Conservation (phyloP, 2,113 vertebrate species). For the Heterocephalus glaber region DNA sequence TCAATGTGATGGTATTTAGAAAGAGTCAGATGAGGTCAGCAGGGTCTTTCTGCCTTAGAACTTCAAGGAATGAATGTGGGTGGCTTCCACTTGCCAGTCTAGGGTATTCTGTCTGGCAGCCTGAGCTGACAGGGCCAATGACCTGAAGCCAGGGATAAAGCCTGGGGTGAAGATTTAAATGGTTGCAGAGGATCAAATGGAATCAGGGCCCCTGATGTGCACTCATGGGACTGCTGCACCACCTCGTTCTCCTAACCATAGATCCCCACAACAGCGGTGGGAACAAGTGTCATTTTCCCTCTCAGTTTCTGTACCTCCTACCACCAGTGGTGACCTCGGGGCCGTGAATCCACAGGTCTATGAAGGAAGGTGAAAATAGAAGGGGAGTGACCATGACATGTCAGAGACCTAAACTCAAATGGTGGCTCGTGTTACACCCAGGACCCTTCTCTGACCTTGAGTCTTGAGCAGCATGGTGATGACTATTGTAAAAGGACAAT, state of each 20-base stretch:
- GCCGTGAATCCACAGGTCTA: no score
- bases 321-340: not conserved
- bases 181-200: not conserved
- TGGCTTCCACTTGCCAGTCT: not conserved
- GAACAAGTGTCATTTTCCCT: not conserved
- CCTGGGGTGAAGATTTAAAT: no score
- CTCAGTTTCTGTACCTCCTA: not conserved
- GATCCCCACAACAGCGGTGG: not conserved
- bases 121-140: not conserved
- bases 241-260: not conserved
- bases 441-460: not conserved
- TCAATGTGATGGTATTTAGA: not conserved
- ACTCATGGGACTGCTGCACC: not conserved
- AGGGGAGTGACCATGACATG: no score
- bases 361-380: not conserved
- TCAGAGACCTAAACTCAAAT: not conserved
- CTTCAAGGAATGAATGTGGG: no score
- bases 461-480: not conserved
- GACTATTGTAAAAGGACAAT: no score
- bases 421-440: rapidly evolving
- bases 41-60: no score
- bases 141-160: not conserved
- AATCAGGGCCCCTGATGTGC: not conserved
- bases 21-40: not conserved
- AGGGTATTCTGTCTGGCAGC: no score